These are phyloP conservation scores for Protobothrops mucrosquamatus DNA, from an alignment of 2,113 vertebrate genomes.

Conservation along the genomic window DNA sequence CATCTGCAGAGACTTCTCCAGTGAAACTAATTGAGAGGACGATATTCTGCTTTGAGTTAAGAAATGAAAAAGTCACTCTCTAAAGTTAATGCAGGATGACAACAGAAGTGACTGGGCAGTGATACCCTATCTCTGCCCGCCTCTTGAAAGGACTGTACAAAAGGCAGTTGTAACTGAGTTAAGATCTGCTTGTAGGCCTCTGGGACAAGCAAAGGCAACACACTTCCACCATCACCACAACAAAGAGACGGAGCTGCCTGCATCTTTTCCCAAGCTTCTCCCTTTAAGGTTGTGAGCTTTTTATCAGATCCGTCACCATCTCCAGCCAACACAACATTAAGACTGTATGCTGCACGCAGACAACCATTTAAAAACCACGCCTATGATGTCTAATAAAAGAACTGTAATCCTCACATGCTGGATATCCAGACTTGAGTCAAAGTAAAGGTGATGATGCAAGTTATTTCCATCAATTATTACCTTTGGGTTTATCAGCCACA, in stretches of 20 bases:
- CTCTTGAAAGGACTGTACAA: no score
- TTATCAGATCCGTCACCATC: slow-evolving; percentile 14
- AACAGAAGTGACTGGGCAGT: slow-evolving; percentile 72
- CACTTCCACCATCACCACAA: slow-evolving; percentile 29
- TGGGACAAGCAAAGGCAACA: no score
- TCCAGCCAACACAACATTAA: slow-evolving; percentile 88
- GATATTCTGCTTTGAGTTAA: no score
- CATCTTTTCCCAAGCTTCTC: no score
- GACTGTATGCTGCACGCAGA: slow-evolving; percentile 76
- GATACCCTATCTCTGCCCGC: no score
- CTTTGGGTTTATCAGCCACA: slow-evolving; percentile 78
- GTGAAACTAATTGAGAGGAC: no score
- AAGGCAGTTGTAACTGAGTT: no score
- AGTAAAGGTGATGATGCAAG: slow-evolving; percentile 82
- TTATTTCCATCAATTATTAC: slow-evolving; percentile 88
- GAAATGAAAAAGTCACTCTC: slow-evolving; percentile 94
- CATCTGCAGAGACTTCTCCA: no score
- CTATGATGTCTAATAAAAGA: slow-evolving; percentile 67
- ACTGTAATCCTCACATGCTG: slow-evolving; percentile 85
- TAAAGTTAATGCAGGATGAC: slow-evolving; percentile 86
- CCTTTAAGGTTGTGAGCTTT: neutral
- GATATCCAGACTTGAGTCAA: slow-evolving; percentile 75
- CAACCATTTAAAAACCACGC: slow-evolving; percentile 78
- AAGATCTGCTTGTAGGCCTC: no score
- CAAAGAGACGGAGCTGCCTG: slow-evolving; percentile 71